Evolutionary conservation across 2,797 vertebrate species (phyloP), one percentile per base, ranked within the genome.

Genomic region (Nannoperca australis): DNA sequence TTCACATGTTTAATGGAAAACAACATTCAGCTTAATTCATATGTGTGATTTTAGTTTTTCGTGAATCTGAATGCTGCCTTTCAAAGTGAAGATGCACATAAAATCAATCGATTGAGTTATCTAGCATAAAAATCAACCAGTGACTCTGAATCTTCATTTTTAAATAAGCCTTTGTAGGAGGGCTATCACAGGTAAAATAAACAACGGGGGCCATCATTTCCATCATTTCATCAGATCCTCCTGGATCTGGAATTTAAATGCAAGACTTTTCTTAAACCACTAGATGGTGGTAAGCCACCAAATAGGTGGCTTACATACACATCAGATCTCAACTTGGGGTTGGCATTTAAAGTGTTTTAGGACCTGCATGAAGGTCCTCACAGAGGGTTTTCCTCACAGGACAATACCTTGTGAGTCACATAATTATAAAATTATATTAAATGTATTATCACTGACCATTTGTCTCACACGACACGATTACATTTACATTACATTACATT

Each of bases 181-280:
- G 7, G 7, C 20, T 64, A 51, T 34, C 24, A n/a, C 45, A 47
- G 32, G 15, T 68, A 30, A 13, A 53, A 27, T 27, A 66, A 12
- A 18, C 47, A 27, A 36, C 24, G 10, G 10, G 11, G 4, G 7
- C n/a, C 5, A 18, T 36, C 2, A 45, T 63, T 62, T 47, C 17
- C n/a, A n/a, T n/a, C n/a, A n/a, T n/a, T n/a, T n/a, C n/a, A n/a
- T n/a, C n/a, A n/a, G n/a, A n/a, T n/a, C n/a, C n/a, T n/a, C n/a
- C n/a, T n/a, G 1, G 30, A 50, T 5, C 18, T 64, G 18, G 1
- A 56, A 62, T 0, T 38, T 38, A 45, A 44, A 51, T 63, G 67
- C 81, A 87, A 4, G 4, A 27, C 70, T 42, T 56, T 2, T 10
- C 2, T 53, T 2, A 24, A 14, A 54, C 90, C 91, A 88, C 85